phyloP scores from a whole-genome alignment of 2,888 invertebrate genomes.

The Catocala sponsa region DNA sequence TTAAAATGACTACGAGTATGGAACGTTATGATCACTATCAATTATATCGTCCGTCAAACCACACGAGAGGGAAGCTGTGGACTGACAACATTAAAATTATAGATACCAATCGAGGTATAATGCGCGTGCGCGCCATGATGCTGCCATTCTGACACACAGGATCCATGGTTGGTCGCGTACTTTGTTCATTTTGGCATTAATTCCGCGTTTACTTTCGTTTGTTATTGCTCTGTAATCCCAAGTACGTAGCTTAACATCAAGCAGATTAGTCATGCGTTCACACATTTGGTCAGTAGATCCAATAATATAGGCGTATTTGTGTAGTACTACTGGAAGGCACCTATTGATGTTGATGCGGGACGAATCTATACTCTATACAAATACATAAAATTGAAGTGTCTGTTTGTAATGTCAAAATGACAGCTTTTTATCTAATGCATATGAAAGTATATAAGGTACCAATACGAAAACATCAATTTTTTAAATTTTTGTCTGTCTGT shows the following conservation, averaged over 20 bases:
- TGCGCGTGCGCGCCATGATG: conserved; percentile 31
- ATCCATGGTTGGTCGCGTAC: conserved; percentile 78
- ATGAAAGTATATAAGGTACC: too few species aligned
- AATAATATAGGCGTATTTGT: neutral
- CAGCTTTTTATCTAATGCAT: too few species aligned
- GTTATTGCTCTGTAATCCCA: conserved; percentile 53
- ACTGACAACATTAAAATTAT: conserved; percentile 35
- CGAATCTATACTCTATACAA: too few species aligned
- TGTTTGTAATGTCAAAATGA: too few species aligned
- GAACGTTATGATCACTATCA: conserved; percentile 58
- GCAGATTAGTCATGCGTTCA: neutral
- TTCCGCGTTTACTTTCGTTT: conserved; percentile 79
- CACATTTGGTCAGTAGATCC: neutral
- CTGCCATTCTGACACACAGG: conserved; percentile 66
- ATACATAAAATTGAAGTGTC: too few species aligned
- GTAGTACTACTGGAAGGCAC: conserved; percentile 1
- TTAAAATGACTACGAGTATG: conserved; percentile 52
- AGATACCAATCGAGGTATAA: conserved; percentile 37
- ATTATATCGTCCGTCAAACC: conserved; percentile 38
- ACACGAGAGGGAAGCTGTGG: conserved; percentile 34
- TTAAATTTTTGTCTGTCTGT: too few species aligned
- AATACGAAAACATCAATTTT: too few species aligned
- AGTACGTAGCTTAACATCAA: conserved; percentile 6
- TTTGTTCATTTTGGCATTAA: conserved; percentile 72
- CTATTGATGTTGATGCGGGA: neutral